These are phyloP conservation scores for Drosophila pandora DNA, from an alignment of 1,140 invertebrate genomes.

Conservation along the genomic window DNA sequence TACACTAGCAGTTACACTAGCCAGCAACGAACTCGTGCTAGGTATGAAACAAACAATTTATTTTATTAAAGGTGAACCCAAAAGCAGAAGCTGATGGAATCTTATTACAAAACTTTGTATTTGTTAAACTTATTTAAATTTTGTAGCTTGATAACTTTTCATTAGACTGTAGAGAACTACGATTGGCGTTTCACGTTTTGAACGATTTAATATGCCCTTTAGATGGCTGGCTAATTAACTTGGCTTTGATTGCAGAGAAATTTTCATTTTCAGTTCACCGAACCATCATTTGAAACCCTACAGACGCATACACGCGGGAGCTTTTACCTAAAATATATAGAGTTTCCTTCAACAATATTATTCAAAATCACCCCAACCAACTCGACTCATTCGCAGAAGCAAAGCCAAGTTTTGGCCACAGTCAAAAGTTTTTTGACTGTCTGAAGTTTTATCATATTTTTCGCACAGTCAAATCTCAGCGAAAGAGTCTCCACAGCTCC, in stretches of 20 bases:
- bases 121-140: not conserved
- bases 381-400: slow-evolving; percentile 27
- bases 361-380: slow-evolving; percentile 35
- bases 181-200: slow-evolving; percentile 1
- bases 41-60: not conserved
- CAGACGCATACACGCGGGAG: slow-evolving; percentile 1
- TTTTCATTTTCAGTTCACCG: slow-evolving; percentile 29
- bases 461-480: slow-evolving; percentile 65
- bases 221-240: slow-evolving; percentile 59
- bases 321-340: slow-evolving; percentile 39
- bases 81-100: not conserved
- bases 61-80: not conserved
- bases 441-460: slow-evolving; percentile 80
- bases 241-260: slow-evolving; percentile 35
- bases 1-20: not conserved
- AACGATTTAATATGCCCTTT: slow-evolving; percentile 59
- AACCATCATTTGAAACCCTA: slow-evolving; percentile 4
- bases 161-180: not conserved
- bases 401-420: slow-evolving; percentile 54
- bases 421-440: slow-evolving; percentile 63
- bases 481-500: slow-evolving; percentile 44
- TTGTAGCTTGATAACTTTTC: not conserved
- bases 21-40: not conserved
- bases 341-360: slow-evolving; percentile 67
- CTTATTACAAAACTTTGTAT: not conserved